Conservation (phyloP, 2,797 vertebrate species). For the Sandelia bainsii region DNA sequence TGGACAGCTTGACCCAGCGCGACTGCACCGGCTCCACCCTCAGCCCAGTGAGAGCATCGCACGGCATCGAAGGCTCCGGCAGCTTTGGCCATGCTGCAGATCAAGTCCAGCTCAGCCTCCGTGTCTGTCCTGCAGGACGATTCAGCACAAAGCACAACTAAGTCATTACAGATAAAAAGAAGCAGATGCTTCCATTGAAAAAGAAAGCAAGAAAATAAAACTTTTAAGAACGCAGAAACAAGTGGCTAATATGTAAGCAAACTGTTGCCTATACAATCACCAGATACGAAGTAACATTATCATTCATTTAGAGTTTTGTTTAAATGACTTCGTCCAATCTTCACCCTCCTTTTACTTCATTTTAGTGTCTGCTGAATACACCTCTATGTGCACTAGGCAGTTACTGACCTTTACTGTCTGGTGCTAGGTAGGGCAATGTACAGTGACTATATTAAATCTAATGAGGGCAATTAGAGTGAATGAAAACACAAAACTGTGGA, state of each 20-base stretch:
- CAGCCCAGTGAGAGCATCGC: conserved; percentile 93
- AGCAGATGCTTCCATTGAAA: background rate
- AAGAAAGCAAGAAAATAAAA: background rate
- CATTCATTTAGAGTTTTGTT: background rate
- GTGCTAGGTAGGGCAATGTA: background rate
- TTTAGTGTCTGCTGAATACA: background rate
- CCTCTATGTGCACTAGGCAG: background rate
- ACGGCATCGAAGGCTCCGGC: conserved; percentile 94
- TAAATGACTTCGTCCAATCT: background rate
- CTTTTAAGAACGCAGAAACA: background rate
- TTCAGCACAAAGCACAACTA: background rate
- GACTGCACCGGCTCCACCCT: conserved; percentile 91
- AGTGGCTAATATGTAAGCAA: background rate
- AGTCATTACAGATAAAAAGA: background rate
- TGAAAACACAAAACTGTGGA: too few relatives aligned
- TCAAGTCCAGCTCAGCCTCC: conserved; percentile 89
- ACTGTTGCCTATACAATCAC: background rate
- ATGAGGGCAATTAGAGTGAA: background rate
- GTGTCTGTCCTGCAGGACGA: conserved; percentile 89
- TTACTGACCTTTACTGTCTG: too few relatives aligned
- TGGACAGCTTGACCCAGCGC: conserved; percentile 91
- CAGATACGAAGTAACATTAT: background rate
- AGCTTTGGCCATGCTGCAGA: conserved; percentile 88
- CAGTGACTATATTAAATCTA: background rate
- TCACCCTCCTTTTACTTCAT: background rate